These are phyloP conservation scores for Crypturellus undulatus DNA, from an alignment of 2,113 vertebrate species.

Conservation along the genomic window DNA sequence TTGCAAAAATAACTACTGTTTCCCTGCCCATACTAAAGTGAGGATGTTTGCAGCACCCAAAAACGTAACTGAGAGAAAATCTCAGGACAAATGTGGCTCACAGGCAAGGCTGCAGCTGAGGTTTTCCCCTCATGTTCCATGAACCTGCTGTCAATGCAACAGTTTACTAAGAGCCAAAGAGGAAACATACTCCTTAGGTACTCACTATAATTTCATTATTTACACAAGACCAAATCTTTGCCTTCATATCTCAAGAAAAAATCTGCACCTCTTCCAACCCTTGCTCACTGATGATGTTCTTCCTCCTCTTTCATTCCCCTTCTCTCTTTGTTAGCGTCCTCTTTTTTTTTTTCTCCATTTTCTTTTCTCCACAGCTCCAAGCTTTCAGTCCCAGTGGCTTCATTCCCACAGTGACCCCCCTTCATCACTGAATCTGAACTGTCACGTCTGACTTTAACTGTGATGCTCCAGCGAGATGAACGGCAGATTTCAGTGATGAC, in stretches of 20 bases:
- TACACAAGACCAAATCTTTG: background rate
- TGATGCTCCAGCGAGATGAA: background rate
- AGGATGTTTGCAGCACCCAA: background rate
- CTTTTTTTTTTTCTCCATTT: background rate
- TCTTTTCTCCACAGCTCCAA: background rate
- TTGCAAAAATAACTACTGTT: background rate
- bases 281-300: fast-evolving
- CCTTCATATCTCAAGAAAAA: background rate
- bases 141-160: background rate
- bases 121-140: background rate
- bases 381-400: background rate
- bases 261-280: background rate
- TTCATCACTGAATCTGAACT: background rate
- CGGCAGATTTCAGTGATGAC: background rate
- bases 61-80: background rate
- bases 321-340: background rate
- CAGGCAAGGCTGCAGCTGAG: background rate
- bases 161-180: background rate
- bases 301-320: background rate
- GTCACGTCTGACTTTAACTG: background rate
- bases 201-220: background rate
- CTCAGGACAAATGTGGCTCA: fast-evolving
- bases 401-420: background rate
- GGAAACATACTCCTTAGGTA: background rate
- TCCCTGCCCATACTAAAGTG: background rate